Conservation (phyloP, 2,797 vertebrate species). For the Delichon dasypus region DNA sequence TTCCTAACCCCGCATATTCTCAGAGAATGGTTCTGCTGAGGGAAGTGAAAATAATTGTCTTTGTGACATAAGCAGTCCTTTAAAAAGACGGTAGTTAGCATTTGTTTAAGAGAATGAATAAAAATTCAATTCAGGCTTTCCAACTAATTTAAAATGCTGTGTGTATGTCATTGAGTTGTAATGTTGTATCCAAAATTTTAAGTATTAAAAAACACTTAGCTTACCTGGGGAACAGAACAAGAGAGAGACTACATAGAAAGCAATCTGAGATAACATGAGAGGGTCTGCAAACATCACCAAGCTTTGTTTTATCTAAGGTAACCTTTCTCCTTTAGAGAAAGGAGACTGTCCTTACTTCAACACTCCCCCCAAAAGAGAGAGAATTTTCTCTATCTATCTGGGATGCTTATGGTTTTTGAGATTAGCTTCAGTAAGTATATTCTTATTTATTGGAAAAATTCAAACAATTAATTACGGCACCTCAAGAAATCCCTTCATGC, state of each 20-base stretch:
- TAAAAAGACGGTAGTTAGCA: not conserved
- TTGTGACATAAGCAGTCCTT: not conserved
- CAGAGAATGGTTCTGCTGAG: not conserved
- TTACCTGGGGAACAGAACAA: not conserved
- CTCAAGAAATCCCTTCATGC: not conserved
- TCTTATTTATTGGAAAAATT: not conserved
- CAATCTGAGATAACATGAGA: not conserved
- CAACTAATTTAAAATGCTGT: not conserved
- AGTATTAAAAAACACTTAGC: not conserved
- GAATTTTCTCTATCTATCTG: not conserved
- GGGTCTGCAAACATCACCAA: not conserved
- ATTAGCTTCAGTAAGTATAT: not conserved
- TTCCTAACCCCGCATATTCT: not conserved
- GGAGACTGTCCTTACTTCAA: not conserved
- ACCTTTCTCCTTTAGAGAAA: not conserved
- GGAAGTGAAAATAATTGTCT: not conserved
- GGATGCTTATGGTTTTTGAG: not conserved
- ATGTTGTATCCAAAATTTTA: not conserved
- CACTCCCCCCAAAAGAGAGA: not conserved
- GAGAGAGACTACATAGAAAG: not conserved
- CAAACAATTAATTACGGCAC: not conserved
- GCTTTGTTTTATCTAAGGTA: not conserved
- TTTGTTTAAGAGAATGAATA: not conserved
- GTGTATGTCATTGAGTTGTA: not conserved
- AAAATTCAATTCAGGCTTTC: not conserved